Conservation (phyloP, 1,140 invertebrate genomes). For the Sinella curviseta region DNA sequence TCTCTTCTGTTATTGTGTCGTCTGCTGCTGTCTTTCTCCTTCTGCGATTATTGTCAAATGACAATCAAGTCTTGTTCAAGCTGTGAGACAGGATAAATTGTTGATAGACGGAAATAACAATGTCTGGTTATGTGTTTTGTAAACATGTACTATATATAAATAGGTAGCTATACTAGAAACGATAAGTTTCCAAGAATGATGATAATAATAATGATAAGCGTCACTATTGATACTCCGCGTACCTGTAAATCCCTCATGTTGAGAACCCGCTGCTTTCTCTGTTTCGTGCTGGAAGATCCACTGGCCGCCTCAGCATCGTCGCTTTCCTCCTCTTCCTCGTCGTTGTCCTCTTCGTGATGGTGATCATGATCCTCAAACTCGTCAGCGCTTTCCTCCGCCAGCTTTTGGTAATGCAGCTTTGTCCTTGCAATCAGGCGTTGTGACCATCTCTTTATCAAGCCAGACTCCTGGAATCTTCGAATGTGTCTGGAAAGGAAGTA, state of each 20-base stretch:
- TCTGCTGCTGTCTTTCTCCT: too few relatives aligned
- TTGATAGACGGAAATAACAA: too few relatives aligned
- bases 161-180: too few relatives aligned
- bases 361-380: slow-evolving; percentile 9
- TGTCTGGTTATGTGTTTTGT: too few relatives aligned
- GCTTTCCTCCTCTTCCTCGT: slow-evolving; percentile 18
- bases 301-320: neutral
- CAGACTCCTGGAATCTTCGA: slow-evolving; percentile 68
- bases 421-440: slow-evolving; percentile 30
- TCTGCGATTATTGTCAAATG: too few relatives aligned
- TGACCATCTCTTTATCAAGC: slow-evolving; percentile 75
- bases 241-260: slow-evolving; percentile 45
- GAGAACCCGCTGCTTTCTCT: slow-evolving; percentile 37
- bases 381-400: slow-evolving; percentile 37
- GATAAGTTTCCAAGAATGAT: too few relatives aligned
- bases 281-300: slow-evolving; percentile 3
- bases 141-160: too few relatives aligned
- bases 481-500: slow-evolving; percentile 52
- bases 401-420: slow-evolving; percentile 41
- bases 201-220: too few relatives aligned
- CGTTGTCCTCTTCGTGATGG: slow-evolving; percentile 1
- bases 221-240: too few relatives aligned
- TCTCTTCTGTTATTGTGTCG: too few relatives aligned
- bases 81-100: too few relatives aligned
- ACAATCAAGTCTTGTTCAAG: too few relatives aligned